Base-by-base conservation (phyloP, 1,140 invertebrate genomes). In the Fragariocoptes setiger region DNA sequence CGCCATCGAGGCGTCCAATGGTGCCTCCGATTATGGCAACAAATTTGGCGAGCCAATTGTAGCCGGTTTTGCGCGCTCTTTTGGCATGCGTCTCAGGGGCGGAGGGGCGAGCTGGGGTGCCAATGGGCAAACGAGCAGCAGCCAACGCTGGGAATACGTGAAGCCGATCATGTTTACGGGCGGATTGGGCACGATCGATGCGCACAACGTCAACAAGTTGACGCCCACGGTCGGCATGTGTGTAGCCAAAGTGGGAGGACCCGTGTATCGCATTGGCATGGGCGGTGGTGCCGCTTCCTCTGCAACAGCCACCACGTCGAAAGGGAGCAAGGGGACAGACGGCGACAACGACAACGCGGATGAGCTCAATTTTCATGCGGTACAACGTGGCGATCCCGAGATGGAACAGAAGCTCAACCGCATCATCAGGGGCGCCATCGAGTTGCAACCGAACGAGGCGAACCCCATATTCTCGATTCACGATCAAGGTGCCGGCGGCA, bases 161-260 rank as follows among this genome's bases (percentile, higher is more conserved):
- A 97, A 97, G 54, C 86, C 88, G 0, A 94, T 97, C 42, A 92
- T 97, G 86, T 95, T 95, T 49, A 88, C 78, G 53, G 86, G 78
- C 42, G 88, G 88, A 31, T 68, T 95, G 44, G 86, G 88, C 4
- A 72, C 71, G 12, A 72, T 95, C 62, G 73, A 82, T 50, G 67
- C 67, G n/a, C 54, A 58, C 38, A 71, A 77, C 68, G 67, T 73
- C 12, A 58, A 68, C 16, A 88, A 88, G 61, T 53, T 68, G 13
- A 51, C 58, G 38, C 68, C 78, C 4, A 55, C 68, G 51, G 64
- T 66, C 69, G 72, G 71, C 19, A 78, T 80, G 67, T 60, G 74
- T 51, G 68, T 95, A 35, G 73, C 83, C 0, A 95, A 95, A 64
- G 68, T 95, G 35, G 88, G 88, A 21, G 88, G 88, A 0, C 86